A percentile compares a stretch with the other conserved stretches of the same genome.
Conservation (phyloP, 2,113 vertebrate species). For the Poeciliopsis prolifica region DNA sequence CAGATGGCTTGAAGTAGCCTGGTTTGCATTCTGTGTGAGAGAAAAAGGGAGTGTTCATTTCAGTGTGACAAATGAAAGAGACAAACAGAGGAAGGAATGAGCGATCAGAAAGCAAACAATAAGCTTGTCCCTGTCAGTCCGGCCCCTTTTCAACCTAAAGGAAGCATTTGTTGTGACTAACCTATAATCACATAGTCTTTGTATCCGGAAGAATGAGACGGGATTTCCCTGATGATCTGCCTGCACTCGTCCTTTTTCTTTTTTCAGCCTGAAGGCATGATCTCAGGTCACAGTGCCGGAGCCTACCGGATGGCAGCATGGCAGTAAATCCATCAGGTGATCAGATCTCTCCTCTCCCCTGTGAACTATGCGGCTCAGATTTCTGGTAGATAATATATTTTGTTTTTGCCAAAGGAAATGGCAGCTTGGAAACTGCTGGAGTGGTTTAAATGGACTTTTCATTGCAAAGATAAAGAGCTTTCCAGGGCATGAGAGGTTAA, state of each 20-base stretch:
- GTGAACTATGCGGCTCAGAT: constrained; percentile 40
- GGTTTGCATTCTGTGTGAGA: constrained; percentile 83
- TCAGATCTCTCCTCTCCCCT: constrained; percentile 42
- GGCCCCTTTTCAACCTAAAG: constrained; percentile 51
- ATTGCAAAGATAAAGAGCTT: constrained; percentile 51
- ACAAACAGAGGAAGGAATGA: constrained; percentile 67
- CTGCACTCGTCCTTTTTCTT: constrained; percentile 64
- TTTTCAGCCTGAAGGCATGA: constrained; percentile 60
- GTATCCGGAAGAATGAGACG: constrained; percentile 68
- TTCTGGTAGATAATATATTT: constrained; percentile 41
- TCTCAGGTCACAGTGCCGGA: constrained; percentile 61
- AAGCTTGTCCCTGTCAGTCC: constrained; percentile 49
- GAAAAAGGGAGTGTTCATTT: constrained; percentile 45
- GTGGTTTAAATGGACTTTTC: constrained; percentile 24
- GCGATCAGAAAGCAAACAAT: constrained; percentile 66
- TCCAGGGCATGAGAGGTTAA: constrained; percentile 69
- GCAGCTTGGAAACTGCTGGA: constrained; percentile 30
- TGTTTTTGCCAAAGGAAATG: constrained; percentile 67
- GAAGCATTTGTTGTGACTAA: constrained; percentile 69
- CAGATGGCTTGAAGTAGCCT: constrained; percentile 85
- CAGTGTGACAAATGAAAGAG: constrained; percentile 44
- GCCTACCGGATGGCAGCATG: constrained; percentile 62
- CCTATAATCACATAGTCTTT: constrained; percentile 72
- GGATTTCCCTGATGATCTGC: constrained; percentile 71
- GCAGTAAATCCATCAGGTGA: constrained; percentile 64